Base-by-base conservation (phyloP, 2,113 vertebrate genomes). In the Carassius carassius region DNA sequence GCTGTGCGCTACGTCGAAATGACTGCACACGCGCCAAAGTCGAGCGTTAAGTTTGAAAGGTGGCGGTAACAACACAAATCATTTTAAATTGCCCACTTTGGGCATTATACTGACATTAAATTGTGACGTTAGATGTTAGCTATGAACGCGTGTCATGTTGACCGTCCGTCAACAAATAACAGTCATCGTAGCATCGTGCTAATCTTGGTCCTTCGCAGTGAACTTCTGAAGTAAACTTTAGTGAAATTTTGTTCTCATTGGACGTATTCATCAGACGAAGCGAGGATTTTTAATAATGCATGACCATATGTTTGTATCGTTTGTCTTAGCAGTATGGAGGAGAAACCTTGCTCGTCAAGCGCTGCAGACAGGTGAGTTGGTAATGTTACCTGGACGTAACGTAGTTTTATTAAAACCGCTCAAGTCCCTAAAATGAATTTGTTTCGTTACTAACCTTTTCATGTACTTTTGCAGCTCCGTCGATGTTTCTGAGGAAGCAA, bases 401-500 rank as follows among this genome's bases (percentile, higher is more conserved):
- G 1, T 37, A 0, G 35, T 10, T 41, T 41, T 41, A 69, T 21
- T 21, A 70, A n/a, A 60, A 6, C 21, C 5, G 17, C 16, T 35
- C 0, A 35, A 0, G 35, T 37, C 32, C 19, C 3, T 37, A 11
- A 69, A 37, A 17, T 37, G 32, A 19, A 9, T 69, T 70, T n/a
- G n/a, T 5, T 69, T 19, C 1, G 65, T 69, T 37, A 70, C 29
- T 10, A 10, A 25, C 16, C 1, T 21, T 10, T n/a, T 72, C 10
- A 10, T 41, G 19, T 41, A 13, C 29, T 56, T n/a, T 78, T 87
- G 13, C 82, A 93, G 92, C 85, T 96, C 96, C 85, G 86, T 92
- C 81, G 96, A 99, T 83, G 95, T 96, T 73, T 94, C 96, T 87
- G 96, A 94, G 89, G 97, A 99, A 91, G 97, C 97, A 29, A 99